Percentiles rank a stretch among this genome's conserved stretches.
Conservation (phyloP, 2,797 vertebrate genomes). For the Danio tinwini region DNA sequence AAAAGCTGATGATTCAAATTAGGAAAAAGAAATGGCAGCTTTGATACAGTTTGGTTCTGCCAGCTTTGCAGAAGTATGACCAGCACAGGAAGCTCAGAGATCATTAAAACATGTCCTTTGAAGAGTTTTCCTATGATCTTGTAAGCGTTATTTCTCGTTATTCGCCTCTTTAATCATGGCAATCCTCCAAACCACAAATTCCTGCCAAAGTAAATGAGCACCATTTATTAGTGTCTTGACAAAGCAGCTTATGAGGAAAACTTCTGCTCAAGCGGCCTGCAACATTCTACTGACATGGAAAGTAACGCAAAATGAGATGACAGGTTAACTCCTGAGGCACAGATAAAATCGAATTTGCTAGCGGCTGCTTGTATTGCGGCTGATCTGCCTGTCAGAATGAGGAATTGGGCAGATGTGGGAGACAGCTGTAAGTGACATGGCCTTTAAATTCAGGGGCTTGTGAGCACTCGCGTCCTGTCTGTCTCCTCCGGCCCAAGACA, state of each 20-base stretch:
- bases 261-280: slow-evolving; percentile 14
- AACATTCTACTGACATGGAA: slow-evolving; percentile 19
- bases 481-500: slow-evolving; percentile 20
- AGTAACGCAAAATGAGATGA: slow-evolving; percentile 40
- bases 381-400: slow-evolving; percentile 62
- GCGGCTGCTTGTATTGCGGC: slow-evolving; percentile 18
- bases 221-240: slow-evolving; percentile 28
- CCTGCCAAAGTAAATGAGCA: slow-evolving; percentile 40
- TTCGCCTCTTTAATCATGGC: slow-evolving; percentile 50
- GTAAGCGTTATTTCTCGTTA: slow-evolving; percentile 43
- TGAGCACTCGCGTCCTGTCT: background rate
- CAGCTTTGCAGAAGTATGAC: slow-evolving; percentile 21
- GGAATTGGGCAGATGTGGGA: slow-evolving; percentile 45
- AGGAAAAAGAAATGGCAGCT: background rate
- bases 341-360: slow-evolving; percentile 41
- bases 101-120: slow-evolving; percentile 56
- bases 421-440: slow-evolving; percentile 57
- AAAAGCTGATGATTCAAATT: background rate
- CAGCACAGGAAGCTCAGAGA: slow-evolving; percentile 37
- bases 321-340: slow-evolving; percentile 22
- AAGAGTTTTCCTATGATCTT: slow-evolving; percentile 56
- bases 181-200: slow-evolving; percentile 31
- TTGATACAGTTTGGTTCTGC: background rate
- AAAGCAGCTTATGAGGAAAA: slow-evolving; percentile 38
- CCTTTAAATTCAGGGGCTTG: slow-evolving; percentile 56